Evolutionary conservation across 92 coral and sea anemone genomes (phyloP).

Genomic region (Scolanthus callimorphus): DNA sequence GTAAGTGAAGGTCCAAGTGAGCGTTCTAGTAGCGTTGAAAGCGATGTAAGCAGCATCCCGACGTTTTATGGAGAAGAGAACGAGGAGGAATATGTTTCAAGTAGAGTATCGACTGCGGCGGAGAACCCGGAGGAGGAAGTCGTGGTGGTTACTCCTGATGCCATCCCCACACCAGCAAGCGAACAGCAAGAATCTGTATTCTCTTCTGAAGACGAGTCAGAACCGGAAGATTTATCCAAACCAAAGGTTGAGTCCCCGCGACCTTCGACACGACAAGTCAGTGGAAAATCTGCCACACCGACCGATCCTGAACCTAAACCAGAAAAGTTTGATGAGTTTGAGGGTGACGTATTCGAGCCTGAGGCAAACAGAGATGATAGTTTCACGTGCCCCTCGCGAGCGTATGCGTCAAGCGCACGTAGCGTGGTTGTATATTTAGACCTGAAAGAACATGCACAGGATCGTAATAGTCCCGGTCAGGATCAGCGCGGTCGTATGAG

Average conservation of each 20-base stretch:
- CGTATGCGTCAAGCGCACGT: conserved; percentile 39
- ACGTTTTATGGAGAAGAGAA: conserved; percentile 34
- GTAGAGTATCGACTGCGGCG: not conserved
- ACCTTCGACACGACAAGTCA: conserved; percentile 49
- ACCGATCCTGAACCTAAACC: conserved; percentile 25
- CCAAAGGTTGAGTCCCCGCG: conserved; percentile 1
- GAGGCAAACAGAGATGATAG: conserved; percentile 8
- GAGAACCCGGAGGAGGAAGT: conserved; percentile 3
- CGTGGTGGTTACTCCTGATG: not conserved
- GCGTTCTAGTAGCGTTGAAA: conserved; percentile 14
- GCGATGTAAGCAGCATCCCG: conserved; percentile 60
- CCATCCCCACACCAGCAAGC: too few relatives aligned
- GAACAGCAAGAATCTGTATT: not conserved
- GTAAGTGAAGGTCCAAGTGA: conserved; percentile 3
- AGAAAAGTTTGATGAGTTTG: conserved; percentile 52
- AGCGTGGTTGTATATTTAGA: conserved; percentile 23
- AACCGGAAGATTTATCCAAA: not conserved
- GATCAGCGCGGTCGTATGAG: conserved; percentile 1
- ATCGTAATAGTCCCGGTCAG: conserved; percentile 9
- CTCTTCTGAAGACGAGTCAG: not conserved
- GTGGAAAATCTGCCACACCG: conserved; percentile 80
- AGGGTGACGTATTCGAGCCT: conserved; percentile 47
- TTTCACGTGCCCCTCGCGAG: conserved; percentile 16
- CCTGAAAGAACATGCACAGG: not conserved
- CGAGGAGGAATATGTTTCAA: conserved; percentile 8